Evolutionary conservation across 1,140 invertebrate species (phyloP).

Genomic region (Zelostemma sp.): DNA sequence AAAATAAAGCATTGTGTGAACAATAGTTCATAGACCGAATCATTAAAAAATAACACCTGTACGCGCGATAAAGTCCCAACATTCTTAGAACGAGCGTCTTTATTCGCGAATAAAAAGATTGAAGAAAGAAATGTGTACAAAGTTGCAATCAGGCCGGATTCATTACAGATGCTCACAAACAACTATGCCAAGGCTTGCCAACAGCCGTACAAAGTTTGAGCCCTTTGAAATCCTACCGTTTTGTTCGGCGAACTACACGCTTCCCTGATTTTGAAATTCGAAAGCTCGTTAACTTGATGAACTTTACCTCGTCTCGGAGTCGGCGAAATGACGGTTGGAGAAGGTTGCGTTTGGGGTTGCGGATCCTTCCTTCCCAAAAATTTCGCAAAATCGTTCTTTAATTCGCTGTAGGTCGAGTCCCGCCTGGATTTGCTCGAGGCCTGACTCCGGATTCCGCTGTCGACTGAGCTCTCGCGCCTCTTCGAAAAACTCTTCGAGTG

Average conservation of each 20-base stretch:
- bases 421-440: constrained; percentile 76
- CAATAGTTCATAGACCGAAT: too few species aligned
- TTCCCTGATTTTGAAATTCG: constrained; percentile 14
- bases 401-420: constrained; percentile 79
- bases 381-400: constrained; percentile 79
- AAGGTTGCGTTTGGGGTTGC: constrained; percentile 58
- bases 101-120: too few species aligned
- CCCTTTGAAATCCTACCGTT: too few species aligned
- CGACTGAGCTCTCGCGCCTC: constrained; percentile 84
- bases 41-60: too few species aligned
- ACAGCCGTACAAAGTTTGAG: too few species aligned
- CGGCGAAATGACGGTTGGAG: constrained; percentile 66
- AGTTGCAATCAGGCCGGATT: too few species aligned
- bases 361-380: constrained; percentile 72
- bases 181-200: too few species aligned
- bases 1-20: too few species aligned
- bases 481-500: constrained; percentile 74
- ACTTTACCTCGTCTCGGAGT: constrained; percentile 60
- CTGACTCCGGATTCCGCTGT: constrained; percentile 84
- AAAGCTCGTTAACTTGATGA: neutral
- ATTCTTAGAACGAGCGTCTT: too few species aligned
- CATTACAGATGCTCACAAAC: too few species aligned
- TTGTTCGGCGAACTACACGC: neutral
- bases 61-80: too few species aligned
- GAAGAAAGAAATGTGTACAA: too few species aligned